Base-by-base conservation (phyloP, 2,113 vertebrate genomes). In the Potamarius usumacintae region DNA sequence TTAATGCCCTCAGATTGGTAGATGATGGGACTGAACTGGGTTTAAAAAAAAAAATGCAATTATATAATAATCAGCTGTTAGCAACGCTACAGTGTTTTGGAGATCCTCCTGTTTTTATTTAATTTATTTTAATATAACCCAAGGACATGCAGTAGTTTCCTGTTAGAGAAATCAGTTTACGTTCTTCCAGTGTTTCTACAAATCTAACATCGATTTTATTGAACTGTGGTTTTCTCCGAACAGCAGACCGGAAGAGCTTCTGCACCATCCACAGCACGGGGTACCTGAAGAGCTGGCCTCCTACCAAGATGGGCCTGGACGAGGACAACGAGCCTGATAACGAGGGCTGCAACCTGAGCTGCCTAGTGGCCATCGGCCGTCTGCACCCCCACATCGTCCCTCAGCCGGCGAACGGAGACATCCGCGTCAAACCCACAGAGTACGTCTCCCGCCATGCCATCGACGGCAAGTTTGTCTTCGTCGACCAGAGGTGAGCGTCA, bases 231-330 rank as follows among this genome's bases (percentile, higher is more conserved):
- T 81, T 81, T 83, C 1, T 76, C 91, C 76, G 86, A 91, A 30
- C 93, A 99, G 98, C 96, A 50, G 98, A 99, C 93, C 95, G 98
- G 82, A 99, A 99, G 95, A 99, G 98, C 94, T 99, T 99, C 96
- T 99, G 98, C 95, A 99, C 98, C 89, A 99, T 99, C 94, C 98
- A 99, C 92, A 99, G 98, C 93, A 99, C 98, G 9, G 98, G 98
- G 88, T 99, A 99, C 93, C 92, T 99, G 92, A 99, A 99, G 94
- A 99, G 98, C 93, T 99, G 98, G 98, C 98, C 98, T 0, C 98
- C 98, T 65, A 99, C 97, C 27, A 99, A 99, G 93, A 99, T 99
- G 97, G 98, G 98, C 14, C 94, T 99, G 55, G 98, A 99, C 0
- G 98, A 99, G 88, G 98, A 99, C 91, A 98, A 96, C 0, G 98